A percentile compares a stretch with the other conserved stretches of the same genome.
Evolutionary conservation across 2,113 vertebrate species (phyloP).

Genomic region (Corvus moneduloides): DNA sequence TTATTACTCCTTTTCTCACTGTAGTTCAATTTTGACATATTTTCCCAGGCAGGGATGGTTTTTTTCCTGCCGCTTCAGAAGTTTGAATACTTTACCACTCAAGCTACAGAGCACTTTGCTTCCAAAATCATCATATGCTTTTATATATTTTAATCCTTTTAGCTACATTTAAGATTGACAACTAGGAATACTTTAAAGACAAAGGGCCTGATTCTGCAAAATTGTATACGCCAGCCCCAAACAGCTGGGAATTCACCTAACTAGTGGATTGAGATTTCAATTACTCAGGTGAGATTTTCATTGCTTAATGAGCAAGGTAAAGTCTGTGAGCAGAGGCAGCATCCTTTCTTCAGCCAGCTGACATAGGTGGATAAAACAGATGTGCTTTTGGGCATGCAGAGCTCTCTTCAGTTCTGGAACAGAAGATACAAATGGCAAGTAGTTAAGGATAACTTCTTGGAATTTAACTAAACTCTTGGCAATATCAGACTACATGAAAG

Average conservation of each 20-base stretch:
- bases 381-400: background rate
- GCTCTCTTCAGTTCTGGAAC: background rate
- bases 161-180: background rate
- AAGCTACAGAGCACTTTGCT: background rate
- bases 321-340: background rate
- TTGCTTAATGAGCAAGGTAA: background rate
- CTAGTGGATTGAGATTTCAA: background rate
- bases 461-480: background rate
- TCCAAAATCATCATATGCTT: background rate
- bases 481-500: background rate
- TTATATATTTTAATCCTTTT: background rate
- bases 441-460: background rate
- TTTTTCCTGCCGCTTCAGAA: background rate
- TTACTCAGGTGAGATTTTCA: background rate
- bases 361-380: background rate
- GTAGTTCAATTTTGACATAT: conserved; percentile 11
- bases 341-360: background rate
- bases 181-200: background rate
- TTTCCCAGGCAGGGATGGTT: background rate
- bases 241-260: background rate
- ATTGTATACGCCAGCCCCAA: background rate
- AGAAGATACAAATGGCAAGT: background rate
- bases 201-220: background rate
- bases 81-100: background rate
- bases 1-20: conserved; percentile 21